Conservation (phyloP, 2,888 invertebrate species). For the Carcina quercana region DNA sequence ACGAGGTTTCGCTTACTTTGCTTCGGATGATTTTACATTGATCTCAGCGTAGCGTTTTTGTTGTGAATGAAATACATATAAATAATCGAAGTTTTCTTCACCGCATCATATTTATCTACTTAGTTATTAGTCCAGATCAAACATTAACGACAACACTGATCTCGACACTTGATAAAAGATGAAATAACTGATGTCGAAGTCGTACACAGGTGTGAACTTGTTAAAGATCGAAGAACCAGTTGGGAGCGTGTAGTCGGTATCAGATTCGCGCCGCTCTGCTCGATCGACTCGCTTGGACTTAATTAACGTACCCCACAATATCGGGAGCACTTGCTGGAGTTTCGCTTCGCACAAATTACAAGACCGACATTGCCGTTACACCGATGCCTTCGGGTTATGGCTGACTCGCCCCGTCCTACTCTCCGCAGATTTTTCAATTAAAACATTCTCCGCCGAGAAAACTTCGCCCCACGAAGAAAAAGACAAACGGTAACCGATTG, state of each 20-base stretch:
- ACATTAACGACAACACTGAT: too few relatives aligned
- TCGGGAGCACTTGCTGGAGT: conserved; percentile 24
- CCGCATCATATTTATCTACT: too few relatives aligned
- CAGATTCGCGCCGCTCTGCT: conserved; percentile 14
- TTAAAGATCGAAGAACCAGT: conserved; percentile 10
- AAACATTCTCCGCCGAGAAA: conserved; percentile 40
- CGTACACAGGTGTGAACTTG: conserved; percentile 7
- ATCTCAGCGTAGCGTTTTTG: conserved; percentile 3
- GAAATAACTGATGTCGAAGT: conserved; percentile 3
- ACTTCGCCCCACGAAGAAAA: conserved; percentile 35
- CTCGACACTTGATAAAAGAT: too few relatives aligned
- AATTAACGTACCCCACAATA: conserved; percentile 36
- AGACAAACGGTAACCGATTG: conserved; percentile 35
- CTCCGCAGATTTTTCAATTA: conserved; percentile 43
- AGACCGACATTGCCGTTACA: conserved; percentile 28
- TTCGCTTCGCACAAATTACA: conserved; percentile 30
- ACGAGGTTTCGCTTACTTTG: conserved; percentile 45
- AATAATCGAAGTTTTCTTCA: too few relatives aligned
- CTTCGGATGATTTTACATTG: conserved; percentile 24
- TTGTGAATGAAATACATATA: too few relatives aligned
- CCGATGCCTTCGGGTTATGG: conserved; percentile 20
- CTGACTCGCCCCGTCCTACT: too few relatives aligned
- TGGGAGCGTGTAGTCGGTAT: background rate
- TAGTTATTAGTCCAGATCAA: too few relatives aligned
- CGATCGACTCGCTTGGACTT: conserved; percentile 22